These are phyloP conservation scores for Amiota mariae DNA, from an alignment of 2,888 invertebrate genomes.

Conservation along the genomic window DNA sequence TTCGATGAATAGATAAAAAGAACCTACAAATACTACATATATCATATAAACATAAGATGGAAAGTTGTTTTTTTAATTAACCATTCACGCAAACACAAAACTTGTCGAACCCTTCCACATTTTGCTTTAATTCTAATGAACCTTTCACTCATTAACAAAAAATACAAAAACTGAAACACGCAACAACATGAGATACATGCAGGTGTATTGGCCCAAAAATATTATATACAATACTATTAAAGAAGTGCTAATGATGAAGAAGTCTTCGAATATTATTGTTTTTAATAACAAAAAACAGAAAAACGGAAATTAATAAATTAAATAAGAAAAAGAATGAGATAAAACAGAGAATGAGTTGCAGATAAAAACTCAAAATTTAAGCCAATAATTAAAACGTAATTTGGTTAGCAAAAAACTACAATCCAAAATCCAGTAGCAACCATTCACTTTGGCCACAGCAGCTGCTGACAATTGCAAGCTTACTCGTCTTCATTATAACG, in stretches of 20 bases:
- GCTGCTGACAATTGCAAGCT: constrained; percentile 42
- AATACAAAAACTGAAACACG: neutral
- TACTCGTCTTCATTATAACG: constrained; percentile 10
- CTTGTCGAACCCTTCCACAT: constrained; percentile 41
- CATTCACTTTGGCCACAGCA: neutral
- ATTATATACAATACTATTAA: neutral
- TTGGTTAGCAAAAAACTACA: constrained; percentile 53
- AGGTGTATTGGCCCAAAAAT: constrained; percentile 42
- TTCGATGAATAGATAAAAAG: constrained; percentile 58
- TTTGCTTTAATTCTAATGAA: constrained; percentile 47
- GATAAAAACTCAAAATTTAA: constrained; percentile 21
- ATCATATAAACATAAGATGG: too few species aligned
- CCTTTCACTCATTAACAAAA: constrained; percentile 47
- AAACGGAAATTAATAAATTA: neutral
- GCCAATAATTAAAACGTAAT: constrained; percentile 58
- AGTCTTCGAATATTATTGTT: neutral
- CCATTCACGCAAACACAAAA: constrained; percentile 25
- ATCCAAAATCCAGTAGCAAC: neutral
- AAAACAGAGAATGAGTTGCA: neutral
- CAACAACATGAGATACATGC: constrained; percentile 25
- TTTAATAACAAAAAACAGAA: neutral
- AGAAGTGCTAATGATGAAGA: constrained; percentile 30
- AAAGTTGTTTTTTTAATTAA: constrained; percentile 46
- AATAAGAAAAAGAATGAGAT: neutral
- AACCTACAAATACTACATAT: constrained; percentile 36